Percentiles rank a stretch among this genome's conserved stretches.
phyloP scores from a whole-genome alignment of 2,888 invertebrate genomes.

The Meandrusa payeni region DNA sequence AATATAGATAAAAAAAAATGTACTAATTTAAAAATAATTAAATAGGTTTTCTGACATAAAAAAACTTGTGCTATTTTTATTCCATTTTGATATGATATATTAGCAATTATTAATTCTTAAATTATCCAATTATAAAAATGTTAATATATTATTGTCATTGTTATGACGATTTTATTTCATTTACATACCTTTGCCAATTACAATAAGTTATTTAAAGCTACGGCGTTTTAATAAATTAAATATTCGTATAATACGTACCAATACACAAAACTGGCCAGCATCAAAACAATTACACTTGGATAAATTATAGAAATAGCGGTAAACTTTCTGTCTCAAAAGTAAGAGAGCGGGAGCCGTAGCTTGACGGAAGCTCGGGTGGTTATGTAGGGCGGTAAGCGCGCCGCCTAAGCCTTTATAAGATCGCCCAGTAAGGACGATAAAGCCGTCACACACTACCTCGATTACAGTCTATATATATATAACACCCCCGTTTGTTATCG shows the following conservation, averaged over 20 bases:
- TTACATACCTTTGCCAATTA: no score
- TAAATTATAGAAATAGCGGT: not conserved
- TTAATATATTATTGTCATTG: no score
- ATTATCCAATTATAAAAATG: no score
- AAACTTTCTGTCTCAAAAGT: conserved; percentile 12
- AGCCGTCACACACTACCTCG: conserved; percentile 13
- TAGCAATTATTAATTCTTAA: no score
- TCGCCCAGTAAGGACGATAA: conserved; percentile 29
- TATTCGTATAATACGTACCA: conserved; percentile 18
- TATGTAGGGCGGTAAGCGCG: conserved; percentile 48
- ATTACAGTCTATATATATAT: conserved; percentile 1
- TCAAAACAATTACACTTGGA: conserved; percentile 2
- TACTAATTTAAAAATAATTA: no score
- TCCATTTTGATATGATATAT: no score
- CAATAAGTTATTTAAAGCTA: no score
- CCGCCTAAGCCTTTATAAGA: conserved; percentile 61
- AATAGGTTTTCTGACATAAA: no score
- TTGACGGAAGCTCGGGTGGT: conserved; percentile 43
- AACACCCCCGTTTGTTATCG: not conserved
- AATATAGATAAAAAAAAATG: no score
- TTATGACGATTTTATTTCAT: no score
- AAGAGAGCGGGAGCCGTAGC: conserved; percentile 5
- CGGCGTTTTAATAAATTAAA: not conserved
- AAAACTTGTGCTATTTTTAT: no score
- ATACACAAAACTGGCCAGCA: conserved; percentile 4